Conservation (phyloP, 2,797 vertebrate species). For the Rhabdophis nuchalis region DNA sequence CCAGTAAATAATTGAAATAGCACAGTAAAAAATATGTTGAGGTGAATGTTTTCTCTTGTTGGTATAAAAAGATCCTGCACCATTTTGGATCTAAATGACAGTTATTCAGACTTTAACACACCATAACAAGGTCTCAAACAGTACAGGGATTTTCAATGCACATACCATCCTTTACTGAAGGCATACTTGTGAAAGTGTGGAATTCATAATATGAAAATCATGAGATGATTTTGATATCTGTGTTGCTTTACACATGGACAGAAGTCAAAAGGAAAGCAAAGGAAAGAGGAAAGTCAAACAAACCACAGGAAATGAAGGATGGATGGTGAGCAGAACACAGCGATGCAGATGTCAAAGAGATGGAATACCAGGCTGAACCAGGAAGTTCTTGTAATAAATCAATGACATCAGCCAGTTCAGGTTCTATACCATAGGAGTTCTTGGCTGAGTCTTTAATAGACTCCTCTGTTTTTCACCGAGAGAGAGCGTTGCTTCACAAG, state of each 20-base stretch:
- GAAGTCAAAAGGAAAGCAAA: neutral
- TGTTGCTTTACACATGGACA: neutral
- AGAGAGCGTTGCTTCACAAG: neutral
- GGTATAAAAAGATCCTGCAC: neutral
- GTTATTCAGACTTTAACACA: neutral
- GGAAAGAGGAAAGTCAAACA: constrained; percentile 27
- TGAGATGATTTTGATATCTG: neutral
- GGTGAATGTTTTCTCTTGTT: neutral
- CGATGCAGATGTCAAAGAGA: neutral
- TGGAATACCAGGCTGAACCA: neutral
- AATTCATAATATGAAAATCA: constrained; percentile 4
- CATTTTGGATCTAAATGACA: neutral
- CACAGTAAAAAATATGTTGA: neutral
- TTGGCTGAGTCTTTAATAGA: neutral
- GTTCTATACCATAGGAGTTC: neutral
- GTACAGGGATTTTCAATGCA: neutral
- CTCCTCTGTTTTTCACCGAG: neutral
- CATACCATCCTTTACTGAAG: neutral
- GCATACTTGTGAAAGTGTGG: neutral
- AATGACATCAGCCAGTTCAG: neutral
- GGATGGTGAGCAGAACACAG: neutral
- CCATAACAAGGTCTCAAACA: neutral
- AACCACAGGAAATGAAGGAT: constrained; percentile 27
- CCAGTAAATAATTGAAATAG: neutral
- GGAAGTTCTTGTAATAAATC: constrained; percentile 11